These are phyloP conservation scores for Lates calcarifer DNA, from an alignment of 2,113 vertebrate species.

Conservation along the genomic window DNA sequence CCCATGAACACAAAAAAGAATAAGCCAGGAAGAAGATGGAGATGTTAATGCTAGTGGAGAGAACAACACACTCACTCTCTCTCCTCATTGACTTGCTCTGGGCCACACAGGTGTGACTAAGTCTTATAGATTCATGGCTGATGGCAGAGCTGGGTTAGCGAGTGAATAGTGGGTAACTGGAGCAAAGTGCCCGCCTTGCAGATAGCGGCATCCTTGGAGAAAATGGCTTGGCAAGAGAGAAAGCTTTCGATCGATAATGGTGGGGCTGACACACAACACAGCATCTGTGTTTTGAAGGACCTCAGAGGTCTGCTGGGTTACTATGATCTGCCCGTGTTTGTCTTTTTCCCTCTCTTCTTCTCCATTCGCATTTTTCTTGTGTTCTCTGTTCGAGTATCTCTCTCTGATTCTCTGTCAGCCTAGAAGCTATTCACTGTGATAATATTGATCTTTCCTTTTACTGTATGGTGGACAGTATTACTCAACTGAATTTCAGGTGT, in stretches of 20 bases:
- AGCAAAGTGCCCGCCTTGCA: slow-evolving; percentile 71
- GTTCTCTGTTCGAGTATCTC: slow-evolving; percentile 2
- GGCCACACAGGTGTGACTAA: slow-evolving; percentile 74
- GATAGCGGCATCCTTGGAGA: slow-evolving; percentile 67
- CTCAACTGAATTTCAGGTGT: slow-evolving; percentile 9
- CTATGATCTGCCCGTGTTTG: slow-evolving; percentile 35
- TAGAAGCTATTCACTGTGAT: slow-evolving; percentile 38
- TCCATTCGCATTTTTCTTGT: not conserved
- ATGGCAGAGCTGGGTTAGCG: slow-evolving; percentile 53
- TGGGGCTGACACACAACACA: slow-evolving; percentile 52
- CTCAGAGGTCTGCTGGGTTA: slow-evolving; percentile 38
- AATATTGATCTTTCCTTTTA: slow-evolving; percentile 31
- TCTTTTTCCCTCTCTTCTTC: not conserved
- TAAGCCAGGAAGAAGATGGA: slow-evolving; percentile 27
- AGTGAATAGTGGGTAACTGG: slow-evolving; percentile 69
- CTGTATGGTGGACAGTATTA: slow-evolving; percentile 4
- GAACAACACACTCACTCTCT: slow-evolving; percentile 29
- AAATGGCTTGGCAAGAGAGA: slow-evolving; percentile 68
- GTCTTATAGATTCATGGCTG: slow-evolving; percentile 66
- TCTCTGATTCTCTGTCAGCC: slow-evolving; percentile 38
- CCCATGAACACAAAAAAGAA: slow-evolving; percentile 15
- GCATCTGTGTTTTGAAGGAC: slow-evolving; percentile 44
- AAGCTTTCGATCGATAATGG: slow-evolving; percentile 63
- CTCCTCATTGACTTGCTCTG: slow-evolving; percentile 33
- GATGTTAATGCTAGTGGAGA: slow-evolving; percentile 31